Conservation (phyloP, 2,797 vertebrate species). For the Luscinia megarhynchos region DNA sequence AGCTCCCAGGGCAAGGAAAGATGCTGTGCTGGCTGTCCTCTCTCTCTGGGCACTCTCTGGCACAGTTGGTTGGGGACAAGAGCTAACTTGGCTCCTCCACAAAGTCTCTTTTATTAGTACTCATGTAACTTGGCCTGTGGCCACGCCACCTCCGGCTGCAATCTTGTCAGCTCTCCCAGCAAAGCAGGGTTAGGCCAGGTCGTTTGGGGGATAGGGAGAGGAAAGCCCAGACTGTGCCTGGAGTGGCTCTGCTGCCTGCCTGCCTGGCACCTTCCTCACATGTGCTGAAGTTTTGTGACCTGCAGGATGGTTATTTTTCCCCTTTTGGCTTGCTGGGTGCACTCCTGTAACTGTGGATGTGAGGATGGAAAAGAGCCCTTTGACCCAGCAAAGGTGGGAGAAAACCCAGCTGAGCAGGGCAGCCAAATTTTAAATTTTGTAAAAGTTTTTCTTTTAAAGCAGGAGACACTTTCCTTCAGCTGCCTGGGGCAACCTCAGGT, state of each 20-base stretch:
- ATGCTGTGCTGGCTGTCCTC: slow-evolving; percentile 45
- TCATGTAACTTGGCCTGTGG: slow-evolving; percentile 62
- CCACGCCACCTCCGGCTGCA: slow-evolving; percentile 58
- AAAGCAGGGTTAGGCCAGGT: slow-evolving; percentile 48
- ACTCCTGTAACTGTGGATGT: background rate
- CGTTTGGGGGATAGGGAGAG: slow-evolving; percentile 11
- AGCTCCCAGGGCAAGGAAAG: slow-evolving; percentile 32
- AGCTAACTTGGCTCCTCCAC: slow-evolving; percentile 65
- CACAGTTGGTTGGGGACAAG: slow-evolving; percentile 48
- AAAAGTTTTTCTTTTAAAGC: background rate
- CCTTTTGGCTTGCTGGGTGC: background rate
- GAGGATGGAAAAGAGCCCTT: background rate
- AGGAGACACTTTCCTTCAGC: background rate
- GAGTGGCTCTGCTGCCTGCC: background rate
- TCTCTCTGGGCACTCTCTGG: slow-evolving; percentile 28
- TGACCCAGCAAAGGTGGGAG: background rate
- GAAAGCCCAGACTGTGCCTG: background rate
- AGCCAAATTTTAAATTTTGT: background rate
- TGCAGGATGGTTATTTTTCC: background rate
- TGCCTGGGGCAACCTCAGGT: background rate
- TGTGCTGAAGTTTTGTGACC: background rate
- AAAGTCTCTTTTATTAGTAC: slow-evolving; percentile 71
- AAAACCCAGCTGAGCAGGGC: background rate
- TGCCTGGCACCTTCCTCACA: background rate
- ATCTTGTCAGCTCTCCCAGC: slow-evolving; percentile 63